Evolutionary conservation across 2,797 vertebrate genomes (phyloP).

Genomic region (Cirrhinus molitorella): DNA sequence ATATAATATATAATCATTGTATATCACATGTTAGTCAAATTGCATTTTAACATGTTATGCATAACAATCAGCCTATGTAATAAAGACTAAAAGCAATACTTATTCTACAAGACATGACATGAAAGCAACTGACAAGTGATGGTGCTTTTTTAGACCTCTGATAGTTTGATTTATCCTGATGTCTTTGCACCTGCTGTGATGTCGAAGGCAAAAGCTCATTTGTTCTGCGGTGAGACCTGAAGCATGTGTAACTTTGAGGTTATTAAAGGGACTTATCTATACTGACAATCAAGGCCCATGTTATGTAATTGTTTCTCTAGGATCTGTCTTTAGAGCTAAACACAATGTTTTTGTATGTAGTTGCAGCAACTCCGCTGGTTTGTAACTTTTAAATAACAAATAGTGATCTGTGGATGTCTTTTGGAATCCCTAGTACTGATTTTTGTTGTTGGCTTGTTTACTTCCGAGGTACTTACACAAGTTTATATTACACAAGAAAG

Average conservation of each 20-base stretch:
- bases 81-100: not conserved
- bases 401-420: not conserved
- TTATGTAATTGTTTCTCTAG: not conserved
- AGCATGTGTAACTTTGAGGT: slow-evolving; percentile 1
- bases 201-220: not conserved
- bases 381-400: not conserved
- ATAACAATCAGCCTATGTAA: no score
- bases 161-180: not conserved
- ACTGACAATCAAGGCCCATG: not conserved
- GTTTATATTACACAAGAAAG: not conserved
- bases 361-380: not conserved
- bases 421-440: not conserved
- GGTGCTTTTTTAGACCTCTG: not conserved
- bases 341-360: not conserved
- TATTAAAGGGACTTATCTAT: slow-evolving; percentile 13
- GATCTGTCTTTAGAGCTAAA: not conserved
- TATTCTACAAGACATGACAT: not conserved
- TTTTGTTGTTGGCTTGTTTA: not conserved
- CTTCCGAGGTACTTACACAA: not conserved
- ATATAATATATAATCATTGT: not conserved
- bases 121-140: not conserved
- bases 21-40: not conserved
- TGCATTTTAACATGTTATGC: no score
- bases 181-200: slow-evolving; percentile 17
- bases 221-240: not conserved